These are phyloP conservation scores for Nipponia nippon DNA, from an alignment of 2,113 vertebrate species.

Conservation along the genomic window DNA sequence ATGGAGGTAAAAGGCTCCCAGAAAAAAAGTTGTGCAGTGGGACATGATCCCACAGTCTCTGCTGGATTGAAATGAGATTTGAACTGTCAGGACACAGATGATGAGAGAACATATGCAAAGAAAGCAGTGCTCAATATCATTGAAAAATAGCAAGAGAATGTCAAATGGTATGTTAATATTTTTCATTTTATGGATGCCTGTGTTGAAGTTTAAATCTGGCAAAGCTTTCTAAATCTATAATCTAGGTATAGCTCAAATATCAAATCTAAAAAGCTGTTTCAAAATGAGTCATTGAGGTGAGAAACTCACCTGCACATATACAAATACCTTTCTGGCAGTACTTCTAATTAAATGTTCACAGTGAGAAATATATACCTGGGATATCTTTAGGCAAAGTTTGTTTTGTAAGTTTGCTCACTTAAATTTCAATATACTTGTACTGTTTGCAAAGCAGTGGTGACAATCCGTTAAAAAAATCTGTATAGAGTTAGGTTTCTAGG, in stretches of 20 bases:
- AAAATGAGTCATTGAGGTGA: background rate
- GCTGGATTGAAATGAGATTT: background rate
- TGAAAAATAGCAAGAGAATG: background rate
- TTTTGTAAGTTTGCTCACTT: background rate
- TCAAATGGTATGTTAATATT: background rate
- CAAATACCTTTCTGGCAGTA: background rate
- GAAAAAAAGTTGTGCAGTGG: background rate
- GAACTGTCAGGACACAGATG: no score
- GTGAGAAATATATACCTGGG: background rate
- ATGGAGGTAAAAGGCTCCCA: fast-evolving
- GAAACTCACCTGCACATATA: background rate
- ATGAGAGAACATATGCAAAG: background rate
- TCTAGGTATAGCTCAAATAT: background rate
- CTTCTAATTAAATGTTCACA: slow-evolving; percentile 49
- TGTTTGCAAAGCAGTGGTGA: background rate
- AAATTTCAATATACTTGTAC: background rate
- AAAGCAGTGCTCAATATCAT: background rate
- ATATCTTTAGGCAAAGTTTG: background rate
- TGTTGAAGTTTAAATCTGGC: background rate
- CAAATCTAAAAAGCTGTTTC: background rate
- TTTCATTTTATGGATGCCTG: background rate
- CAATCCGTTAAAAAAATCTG: background rate
- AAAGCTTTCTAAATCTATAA: slow-evolving; percentile 3
- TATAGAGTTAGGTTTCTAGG: background rate
- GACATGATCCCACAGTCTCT: fast-evolving